Percentiles rank a stretch among this genome's conserved stretches.
Conservation (phyloP, 1,140 invertebrate genomes). For the Nephotettix cincticeps region DNA sequence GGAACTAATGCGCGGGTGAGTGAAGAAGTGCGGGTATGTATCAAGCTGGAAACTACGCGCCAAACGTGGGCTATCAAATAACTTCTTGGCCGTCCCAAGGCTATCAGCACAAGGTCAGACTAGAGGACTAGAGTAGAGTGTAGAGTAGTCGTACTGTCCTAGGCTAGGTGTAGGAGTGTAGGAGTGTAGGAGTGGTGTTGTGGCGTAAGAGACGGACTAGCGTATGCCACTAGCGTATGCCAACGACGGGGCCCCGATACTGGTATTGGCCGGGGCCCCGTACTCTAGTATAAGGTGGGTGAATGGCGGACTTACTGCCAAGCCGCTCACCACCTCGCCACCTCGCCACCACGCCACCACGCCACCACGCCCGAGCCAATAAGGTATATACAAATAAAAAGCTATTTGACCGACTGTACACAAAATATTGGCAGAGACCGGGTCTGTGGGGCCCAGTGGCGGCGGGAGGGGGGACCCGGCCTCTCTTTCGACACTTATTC, state of each 20-base stretch:
- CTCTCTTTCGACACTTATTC: constrained; percentile 1
- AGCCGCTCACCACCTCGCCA: not conserved
- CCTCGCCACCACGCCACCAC: too few species aligned
- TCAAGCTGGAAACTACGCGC: constrained; percentile 30
- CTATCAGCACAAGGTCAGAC: constrained; percentile 38
- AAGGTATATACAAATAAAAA: constrained; percentile 10
- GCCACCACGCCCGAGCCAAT: not conserved
- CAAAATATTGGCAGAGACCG: not conserved
- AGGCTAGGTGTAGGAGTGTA: not conserved
- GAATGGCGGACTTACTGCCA: not conserved
- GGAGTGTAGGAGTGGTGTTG: not conserved
- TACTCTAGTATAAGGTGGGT: not conserved
- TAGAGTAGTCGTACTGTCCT: too few species aligned
- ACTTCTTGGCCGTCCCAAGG: constrained; percentile 36
- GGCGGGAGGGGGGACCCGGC: not conserved
- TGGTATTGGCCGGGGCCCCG: not conserved
- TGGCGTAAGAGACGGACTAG: not conserved
- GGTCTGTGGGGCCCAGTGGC: not conserved
- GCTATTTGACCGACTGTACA: constrained; percentile 1
- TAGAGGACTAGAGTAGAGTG: not conserved
- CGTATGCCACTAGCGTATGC: not conserved
- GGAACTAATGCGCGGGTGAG: not conserved
- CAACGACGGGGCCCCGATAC: not conserved
- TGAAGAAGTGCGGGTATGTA: constrained; percentile 31
- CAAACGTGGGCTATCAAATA: constrained; percentile 34